These are phyloP conservation scores for Syngnathus rostellatus DNA, from an alignment of 2,797 vertebrate species.

Conservation along the genomic window DNA sequence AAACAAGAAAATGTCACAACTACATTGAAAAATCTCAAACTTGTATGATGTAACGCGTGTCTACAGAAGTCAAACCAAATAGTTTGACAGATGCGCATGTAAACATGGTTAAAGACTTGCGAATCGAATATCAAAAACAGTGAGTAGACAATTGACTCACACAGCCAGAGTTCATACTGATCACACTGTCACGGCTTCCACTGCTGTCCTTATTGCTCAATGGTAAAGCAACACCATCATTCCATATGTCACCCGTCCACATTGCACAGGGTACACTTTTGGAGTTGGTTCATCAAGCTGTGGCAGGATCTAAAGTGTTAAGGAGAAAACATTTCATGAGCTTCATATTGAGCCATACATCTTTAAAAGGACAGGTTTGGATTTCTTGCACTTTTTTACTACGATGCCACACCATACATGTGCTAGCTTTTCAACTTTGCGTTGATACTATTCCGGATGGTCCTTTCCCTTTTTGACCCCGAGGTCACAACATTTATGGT, in stretches of 20 bases:
- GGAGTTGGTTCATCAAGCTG: constrained; percentile 5
- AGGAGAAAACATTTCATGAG: constrained; percentile 8
- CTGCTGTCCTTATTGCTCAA: constrained; percentile 64
- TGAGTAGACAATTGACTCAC: constrained; percentile 52
- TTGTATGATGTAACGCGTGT: not conserved
- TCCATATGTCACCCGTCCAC: constrained; percentile 76
- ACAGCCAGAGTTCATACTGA: constrained; percentile 73
- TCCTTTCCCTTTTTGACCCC: too few relatives aligned
- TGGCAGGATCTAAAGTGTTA: constrained; percentile 23
- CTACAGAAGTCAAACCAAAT: not conserved
- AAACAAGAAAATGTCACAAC: too few relatives aligned
- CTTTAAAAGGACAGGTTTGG: too few relatives aligned
- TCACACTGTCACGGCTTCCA: constrained; percentile 81
- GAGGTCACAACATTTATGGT: too few relatives aligned
- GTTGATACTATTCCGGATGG: too few relatives aligned
- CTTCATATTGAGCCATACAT: too few relatives aligned
- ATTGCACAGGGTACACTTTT: constrained; percentile 61
- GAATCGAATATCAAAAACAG: not conserved
- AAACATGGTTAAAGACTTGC: not conserved
- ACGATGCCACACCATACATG: too few relatives aligned
- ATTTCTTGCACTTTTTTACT: too few relatives aligned
- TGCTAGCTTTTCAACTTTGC: too few relatives aligned
- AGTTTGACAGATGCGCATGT: not conserved
- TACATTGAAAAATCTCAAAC: too few relatives aligned
- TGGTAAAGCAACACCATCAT: constrained; percentile 68